Evolutionary conservation across 2,113 vertebrate species (phyloP).

Genomic region (Thomomys bottae): DNA sequence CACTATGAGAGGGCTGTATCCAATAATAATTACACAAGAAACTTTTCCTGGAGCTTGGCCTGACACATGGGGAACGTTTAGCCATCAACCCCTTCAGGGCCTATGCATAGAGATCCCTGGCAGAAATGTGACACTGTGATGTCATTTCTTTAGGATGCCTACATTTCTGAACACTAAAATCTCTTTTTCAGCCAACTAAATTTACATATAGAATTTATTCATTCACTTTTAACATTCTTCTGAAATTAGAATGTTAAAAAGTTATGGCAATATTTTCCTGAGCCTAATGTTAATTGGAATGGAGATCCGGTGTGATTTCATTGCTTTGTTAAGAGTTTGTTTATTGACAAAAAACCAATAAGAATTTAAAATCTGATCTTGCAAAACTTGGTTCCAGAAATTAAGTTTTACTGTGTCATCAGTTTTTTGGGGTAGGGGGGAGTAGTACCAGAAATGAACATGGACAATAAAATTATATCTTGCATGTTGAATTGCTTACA

Average conservation of each 20-base stretch:
- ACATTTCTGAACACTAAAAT: not conserved
- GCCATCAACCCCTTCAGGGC: not conserved
- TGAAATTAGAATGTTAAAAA: conserved; percentile 56
- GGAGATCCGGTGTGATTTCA: conserved; percentile 16
- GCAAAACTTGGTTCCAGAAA: conserved; percentile 59
- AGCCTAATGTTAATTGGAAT: conserved; percentile 26
- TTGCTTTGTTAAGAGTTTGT: conserved; percentile 24
- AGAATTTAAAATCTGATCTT: conserved; percentile 51
- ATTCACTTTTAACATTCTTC: conserved; percentile 23
- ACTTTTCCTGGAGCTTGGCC: not conserved
- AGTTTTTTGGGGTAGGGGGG: not conserved
- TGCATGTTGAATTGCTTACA: conserved; percentile 54
- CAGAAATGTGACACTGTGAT: not conserved
- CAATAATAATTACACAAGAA: not conserved
- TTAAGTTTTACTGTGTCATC: conserved; percentile 54
- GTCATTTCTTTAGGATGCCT: not conserved
- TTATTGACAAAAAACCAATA: conserved; percentile 47
- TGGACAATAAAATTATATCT: conserved; percentile 54
- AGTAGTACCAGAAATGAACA: conserved; percentile 54
- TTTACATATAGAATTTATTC: conserved; percentile 30
- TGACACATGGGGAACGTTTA: not conserved
- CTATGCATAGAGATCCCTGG: not conserved
- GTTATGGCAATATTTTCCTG: conserved; percentile 26
- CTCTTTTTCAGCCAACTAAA: conserved; percentile 46
- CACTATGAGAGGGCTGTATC: not conserved